Conservation (phyloP, 2,113 vertebrate species). For the Cyprinus carpio region DNA sequence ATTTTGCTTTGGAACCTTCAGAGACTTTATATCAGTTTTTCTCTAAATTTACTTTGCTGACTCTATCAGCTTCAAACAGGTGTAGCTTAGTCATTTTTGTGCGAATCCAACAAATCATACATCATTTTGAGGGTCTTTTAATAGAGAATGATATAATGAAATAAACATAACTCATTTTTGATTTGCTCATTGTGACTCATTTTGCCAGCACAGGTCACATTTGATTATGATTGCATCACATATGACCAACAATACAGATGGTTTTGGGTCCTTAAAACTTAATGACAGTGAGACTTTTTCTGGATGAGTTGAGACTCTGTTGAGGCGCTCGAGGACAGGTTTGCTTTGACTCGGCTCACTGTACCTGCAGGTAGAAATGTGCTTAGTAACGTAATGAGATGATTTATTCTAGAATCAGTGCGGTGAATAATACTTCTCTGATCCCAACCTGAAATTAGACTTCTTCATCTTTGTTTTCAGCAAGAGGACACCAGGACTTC, state of each 20-base stretch:
- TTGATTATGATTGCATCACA: background rate
- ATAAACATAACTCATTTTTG: no score
- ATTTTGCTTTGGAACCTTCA: no score
- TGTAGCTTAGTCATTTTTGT: no score
- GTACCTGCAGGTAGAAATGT: slow-evolving; percentile 61
- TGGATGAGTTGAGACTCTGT: background rate
- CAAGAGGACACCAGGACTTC: slow-evolving; percentile 15
- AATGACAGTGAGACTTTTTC: background rate
- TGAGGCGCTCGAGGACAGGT: slow-evolving; percentile 5
- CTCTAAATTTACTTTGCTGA: no score
- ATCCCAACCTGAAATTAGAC: slow-evolving; percentile 63
- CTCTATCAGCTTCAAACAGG: no score
- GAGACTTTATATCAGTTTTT: no score
- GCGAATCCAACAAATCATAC: no score
- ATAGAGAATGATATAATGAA: no score
- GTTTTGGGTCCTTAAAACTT: background rate
- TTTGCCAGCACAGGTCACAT: no score
- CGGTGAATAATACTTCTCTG: slow-evolving; percentile 65
- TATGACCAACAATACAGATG: no score
- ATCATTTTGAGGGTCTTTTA: no score
- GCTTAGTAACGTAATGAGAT: slow-evolving; percentile 66
- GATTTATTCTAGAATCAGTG: slow-evolving; percentile 61
- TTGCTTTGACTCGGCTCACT: slow-evolving; percentile 1
- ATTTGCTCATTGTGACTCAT: no score
- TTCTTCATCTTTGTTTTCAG: slow-evolving; percentile 49